phyloP scores from a whole-genome alignment of 2,888 invertebrate species.

The Heterodera filipjevi region DNA sequence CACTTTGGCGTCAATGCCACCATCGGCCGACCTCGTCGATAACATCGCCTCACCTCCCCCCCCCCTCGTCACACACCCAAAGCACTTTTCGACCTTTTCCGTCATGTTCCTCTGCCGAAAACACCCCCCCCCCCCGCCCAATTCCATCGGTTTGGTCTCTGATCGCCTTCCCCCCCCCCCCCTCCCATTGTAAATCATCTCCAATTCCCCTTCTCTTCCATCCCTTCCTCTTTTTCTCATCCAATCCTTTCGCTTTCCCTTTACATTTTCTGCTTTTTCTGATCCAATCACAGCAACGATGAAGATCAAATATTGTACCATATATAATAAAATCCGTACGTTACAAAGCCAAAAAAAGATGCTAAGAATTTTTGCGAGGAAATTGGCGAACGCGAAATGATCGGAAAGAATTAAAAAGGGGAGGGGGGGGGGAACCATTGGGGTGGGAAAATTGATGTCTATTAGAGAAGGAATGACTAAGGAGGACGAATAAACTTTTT shows the following conservation, averaged over 20 bases:
- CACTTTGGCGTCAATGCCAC: conserved; percentile 8
- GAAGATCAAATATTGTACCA: background rate
- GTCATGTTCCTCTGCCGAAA: conserved; percentile 25
- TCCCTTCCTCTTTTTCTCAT: background rate
- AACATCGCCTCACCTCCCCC: background rate
- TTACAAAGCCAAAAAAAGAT: background rate
- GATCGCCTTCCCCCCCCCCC: background rate
- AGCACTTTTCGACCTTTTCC: conserved; percentile 24
- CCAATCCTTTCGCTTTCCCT: background rate
- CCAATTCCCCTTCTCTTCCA: background rate
- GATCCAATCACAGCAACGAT: conserved; percentile 6
- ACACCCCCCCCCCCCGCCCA: background rate
- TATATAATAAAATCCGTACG: conserved; percentile 2
- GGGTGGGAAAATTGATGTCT: background rate
- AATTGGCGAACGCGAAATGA: conserved; percentile 10
- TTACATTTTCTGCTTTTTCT: background rate
- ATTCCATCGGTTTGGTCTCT: background rate
- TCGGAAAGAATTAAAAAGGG: background rate
- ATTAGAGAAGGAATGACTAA: background rate
- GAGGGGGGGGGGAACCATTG: background rate
- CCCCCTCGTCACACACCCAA: background rate
- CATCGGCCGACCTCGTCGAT: background rate
- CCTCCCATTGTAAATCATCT: background rate
- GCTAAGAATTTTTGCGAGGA: background rate
- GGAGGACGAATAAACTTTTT: too few relatives aligned